Percentiles rank a stretch among this genome's conserved stretches.
Conservation (phyloP, 1,140 invertebrate species). For the Portunus trituberculatus region DNA sequence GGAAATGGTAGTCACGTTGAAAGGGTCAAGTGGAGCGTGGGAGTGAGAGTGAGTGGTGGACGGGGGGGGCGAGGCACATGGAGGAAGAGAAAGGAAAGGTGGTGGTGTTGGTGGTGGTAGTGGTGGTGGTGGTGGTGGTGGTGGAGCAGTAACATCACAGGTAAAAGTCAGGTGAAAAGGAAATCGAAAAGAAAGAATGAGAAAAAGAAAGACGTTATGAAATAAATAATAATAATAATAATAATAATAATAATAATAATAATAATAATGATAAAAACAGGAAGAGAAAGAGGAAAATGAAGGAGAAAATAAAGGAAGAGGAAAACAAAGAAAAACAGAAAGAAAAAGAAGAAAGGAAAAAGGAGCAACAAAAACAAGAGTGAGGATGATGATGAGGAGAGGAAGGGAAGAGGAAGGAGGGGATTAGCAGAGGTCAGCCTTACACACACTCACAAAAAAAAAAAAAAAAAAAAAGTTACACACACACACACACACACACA, state of each 20-base stretch:
- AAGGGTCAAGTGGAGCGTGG: slow-evolving; percentile 17
- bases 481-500: no score
- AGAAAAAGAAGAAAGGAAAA: no score
- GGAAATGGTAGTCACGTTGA: slow-evolving; percentile 21
- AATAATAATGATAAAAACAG: background rate
- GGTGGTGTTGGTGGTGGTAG: background rate
- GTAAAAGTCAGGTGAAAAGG: background rate
- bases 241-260: background rate
- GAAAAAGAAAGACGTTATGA: background rate
- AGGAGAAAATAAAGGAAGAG: background rate
- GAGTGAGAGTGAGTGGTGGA: background rate
- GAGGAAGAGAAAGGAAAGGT: background rate
- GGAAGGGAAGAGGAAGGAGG: no score
- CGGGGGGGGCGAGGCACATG: background rate
- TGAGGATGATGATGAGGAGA: no score
- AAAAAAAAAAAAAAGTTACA: no score
- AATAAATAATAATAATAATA: background rate
- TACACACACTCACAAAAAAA: background rate
- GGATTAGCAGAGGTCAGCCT: background rate
- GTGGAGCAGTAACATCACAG: background rate
- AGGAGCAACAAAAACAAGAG: no score
- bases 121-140: background rate
- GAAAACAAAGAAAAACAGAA: no score
- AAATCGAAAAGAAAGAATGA: no score
- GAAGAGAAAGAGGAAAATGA: background rate